Conservation (phyloP, 2,113 vertebrate genomes). For the Oryzias curvinotus region DNA sequence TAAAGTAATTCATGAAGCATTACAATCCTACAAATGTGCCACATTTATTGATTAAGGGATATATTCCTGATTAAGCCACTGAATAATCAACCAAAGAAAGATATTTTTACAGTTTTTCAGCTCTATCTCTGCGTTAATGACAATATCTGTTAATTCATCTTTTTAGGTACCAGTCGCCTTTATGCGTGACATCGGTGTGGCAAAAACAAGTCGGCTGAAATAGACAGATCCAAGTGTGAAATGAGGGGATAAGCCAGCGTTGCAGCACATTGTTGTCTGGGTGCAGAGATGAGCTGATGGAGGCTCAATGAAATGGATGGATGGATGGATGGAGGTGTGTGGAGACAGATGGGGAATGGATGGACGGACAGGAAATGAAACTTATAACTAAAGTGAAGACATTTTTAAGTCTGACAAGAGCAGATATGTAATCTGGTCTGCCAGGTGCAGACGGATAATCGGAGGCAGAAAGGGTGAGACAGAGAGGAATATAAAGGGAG, state of each 20-base stretch:
- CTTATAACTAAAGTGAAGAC: conserved; percentile 52
- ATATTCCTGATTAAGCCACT: no score
- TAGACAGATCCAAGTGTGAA: conserved; percentile 26
- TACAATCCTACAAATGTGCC: no score
- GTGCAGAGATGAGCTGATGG: conserved; percentile 31
- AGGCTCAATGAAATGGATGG: conserved; percentile 11
- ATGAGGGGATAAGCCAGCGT: conserved; percentile 22
- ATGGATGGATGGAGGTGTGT: conserved; percentile 26
- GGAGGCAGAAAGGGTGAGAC: conserved; percentile 28
- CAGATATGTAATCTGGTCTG: conserved; percentile 49
- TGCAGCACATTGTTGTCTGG: conserved; percentile 5
- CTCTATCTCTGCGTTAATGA: not conserved
- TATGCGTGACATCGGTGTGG: not conserved
- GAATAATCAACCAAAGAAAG: no score
- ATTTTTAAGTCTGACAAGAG: conserved; percentile 46
- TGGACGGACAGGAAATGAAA: conserved; percentile 56
- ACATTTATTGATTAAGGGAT: no score
- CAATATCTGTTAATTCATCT: not conserved
- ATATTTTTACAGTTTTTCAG: not conserved
- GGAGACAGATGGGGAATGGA: conserved; percentile 27
- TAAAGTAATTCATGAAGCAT: no score
- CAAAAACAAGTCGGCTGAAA: conserved; percentile 5
- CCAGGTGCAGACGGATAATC: conserved; percentile 44
- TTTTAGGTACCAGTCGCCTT: not conserved
- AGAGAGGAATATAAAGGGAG: conserved; percentile 37